Evolutionary conservation across 1,140 invertebrate species (phyloP).

Genomic region (Drosophila pandora): DNA sequence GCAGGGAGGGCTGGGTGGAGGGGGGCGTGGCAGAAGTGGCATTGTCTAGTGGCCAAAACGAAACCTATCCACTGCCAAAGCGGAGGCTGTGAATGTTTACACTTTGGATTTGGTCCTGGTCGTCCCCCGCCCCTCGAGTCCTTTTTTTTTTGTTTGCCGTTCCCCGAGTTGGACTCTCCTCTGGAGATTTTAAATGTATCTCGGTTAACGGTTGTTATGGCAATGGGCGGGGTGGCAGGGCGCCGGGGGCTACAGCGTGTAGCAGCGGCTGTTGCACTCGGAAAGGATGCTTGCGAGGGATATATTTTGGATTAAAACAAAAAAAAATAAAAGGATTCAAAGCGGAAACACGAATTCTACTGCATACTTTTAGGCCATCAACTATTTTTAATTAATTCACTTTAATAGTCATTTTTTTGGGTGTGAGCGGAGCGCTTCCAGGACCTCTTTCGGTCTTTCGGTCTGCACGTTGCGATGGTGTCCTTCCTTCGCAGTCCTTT

Average conservation of each 20-base stretch:
- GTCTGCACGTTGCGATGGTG: neutral
- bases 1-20: neutral
- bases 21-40: neutral
- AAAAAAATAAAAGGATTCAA: neutral
- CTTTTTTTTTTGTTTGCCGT: constrained; percentile 36
- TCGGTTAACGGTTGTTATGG: constrained; percentile 77
- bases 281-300: neutral
- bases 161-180: constrained; percentile 36
- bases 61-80: constrained; percentile 10
- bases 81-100: constrained; percentile 79
- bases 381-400: neutral
- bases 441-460: neutral
- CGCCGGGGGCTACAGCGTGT: constrained; percentile 20
- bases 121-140: constrained; percentile 41
- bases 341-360: neutral
- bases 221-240: constrained; percentile 30
- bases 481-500: neutral
- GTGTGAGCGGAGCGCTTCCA: neutral
- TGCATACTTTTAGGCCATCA: neutral
- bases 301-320: neutral
- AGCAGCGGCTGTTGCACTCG: constrained; percentile 65
- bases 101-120: constrained; percentile 77
- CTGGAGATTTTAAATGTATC: constrained; percentile 67
- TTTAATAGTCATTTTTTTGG: neutral
- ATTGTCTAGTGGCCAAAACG: constrained; percentile 32